phyloP scores from a whole-genome alignment of 2,113 vertebrate genomes.

The Mus spicilegus region DNA sequence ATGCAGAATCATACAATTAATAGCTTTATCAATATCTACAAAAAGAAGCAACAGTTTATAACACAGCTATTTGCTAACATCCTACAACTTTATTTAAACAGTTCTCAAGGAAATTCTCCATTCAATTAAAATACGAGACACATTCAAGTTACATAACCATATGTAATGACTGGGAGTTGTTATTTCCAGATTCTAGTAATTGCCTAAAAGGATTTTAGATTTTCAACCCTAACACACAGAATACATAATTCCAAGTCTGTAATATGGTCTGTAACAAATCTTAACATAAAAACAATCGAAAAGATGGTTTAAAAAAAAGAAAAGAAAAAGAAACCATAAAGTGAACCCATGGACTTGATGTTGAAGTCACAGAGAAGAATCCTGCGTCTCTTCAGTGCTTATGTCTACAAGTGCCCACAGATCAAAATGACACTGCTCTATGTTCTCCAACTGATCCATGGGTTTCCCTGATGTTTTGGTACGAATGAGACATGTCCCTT shows the following conservation, averaged over 20 bases:
- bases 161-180: not conserved
- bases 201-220: conserved; percentile 14
- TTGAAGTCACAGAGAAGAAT: not conserved
- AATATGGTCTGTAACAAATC: not conserved
- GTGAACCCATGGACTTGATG: not conserved
- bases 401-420: not conserved
- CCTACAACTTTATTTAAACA: not conserved
- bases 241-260: not conserved
- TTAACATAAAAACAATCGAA: conserved; percentile 23
- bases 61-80: not conserved
- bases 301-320: not conserved
- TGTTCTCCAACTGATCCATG: not conserved
- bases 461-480: not conserved
- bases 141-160: not conserved
- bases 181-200: conserved; percentile 44
- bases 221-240: not conserved
- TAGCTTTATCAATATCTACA: not conserved
- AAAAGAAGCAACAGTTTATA: conserved; percentile 8
- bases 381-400: not conserved
- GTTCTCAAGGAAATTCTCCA: not conserved
- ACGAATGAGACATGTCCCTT: no score
- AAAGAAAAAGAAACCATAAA: not conserved
- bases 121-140: not conserved
- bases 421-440: not conserved
- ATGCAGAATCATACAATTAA: not conserved